Evolutionary conservation across 2,113 vertebrate genomes (phyloP).

Genomic region (Helogale parvula): DNA sequence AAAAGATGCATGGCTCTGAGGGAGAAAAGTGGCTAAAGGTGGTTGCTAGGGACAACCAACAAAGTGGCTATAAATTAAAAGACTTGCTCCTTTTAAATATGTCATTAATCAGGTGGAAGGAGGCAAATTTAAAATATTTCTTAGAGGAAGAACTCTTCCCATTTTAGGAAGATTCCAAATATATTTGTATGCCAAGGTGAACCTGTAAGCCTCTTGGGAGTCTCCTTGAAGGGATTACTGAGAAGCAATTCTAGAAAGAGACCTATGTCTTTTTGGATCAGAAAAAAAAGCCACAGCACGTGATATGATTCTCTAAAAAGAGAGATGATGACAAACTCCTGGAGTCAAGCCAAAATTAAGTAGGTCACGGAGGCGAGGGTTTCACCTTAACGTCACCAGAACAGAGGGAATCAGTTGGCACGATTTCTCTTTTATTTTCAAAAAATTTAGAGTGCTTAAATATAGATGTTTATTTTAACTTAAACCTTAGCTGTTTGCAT

Average conservation of each 20-base stretch:
- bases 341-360: background rate
- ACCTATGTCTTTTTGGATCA: background rate
- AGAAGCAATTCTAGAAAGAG: background rate
- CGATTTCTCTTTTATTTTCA: conserved; percentile 13
- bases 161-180: background rate
- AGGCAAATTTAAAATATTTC: conserved; percentile 44
- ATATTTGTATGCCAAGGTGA: background rate
- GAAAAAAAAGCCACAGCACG: conserved; percentile 2
- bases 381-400: background rate
- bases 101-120: background rate
- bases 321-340: background rate
- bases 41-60: background rate
- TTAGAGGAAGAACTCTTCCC: background rate
- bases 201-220: background rate
- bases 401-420: background rate
- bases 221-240: background rate
- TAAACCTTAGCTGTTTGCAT: background rate
- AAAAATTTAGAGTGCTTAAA: background rate
- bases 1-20: background rate
- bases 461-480: conserved; percentile 14
- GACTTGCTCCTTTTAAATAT: conserved; percentile 28
- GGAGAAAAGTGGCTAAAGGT: background rate
- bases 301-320: background rate
- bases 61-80: background rate
- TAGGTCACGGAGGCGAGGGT: background rate